Evolutionary conservation across 2,113 vertebrate genomes (phyloP).

Genomic region (Eudorcas thomsonii): DNA sequence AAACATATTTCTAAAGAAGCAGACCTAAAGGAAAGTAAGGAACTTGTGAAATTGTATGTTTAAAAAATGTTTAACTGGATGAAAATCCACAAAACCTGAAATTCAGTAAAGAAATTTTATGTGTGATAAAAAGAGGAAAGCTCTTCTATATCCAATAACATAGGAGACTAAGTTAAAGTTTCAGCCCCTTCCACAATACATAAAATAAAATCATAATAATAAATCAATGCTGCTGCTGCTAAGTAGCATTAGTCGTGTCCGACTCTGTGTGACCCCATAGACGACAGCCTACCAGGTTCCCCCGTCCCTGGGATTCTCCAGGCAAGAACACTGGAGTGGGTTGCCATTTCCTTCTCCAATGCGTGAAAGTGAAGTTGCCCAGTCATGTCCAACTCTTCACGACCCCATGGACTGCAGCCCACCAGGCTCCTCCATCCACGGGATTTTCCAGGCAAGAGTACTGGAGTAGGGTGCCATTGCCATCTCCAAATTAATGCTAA

Average conservation of each 20-base stretch:
- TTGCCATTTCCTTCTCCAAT: too few species aligned
- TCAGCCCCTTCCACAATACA: not conserved
- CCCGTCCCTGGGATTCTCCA: too few species aligned
- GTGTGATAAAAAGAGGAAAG: not conserved
- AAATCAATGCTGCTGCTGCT: not conserved
- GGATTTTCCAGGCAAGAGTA: too few species aligned
- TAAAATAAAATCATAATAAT: not conserved
- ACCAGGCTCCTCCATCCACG: too few species aligned
- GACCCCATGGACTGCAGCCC: too few species aligned
- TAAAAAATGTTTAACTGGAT: not conserved
- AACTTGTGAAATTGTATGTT: not conserved
- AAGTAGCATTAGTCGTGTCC: accelerated
- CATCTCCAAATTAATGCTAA: not conserved
- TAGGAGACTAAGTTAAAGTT: not conserved
- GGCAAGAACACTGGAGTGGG: too few species aligned
- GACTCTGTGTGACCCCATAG: too few species aligned
- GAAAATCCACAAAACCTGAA: not conserved
- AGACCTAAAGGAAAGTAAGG: not conserved
- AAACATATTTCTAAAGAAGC: not conserved
- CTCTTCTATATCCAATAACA: not conserved
- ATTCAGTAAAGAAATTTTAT: not conserved
- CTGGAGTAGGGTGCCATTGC: too few species aligned
- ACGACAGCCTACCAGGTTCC: too few species aligned
- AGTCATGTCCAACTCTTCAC: too few species aligned
- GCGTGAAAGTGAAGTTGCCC: too few species aligned